Percentiles rank a stretch among this genome's conserved stretches.
phyloP scores from a whole-genome alignment of 2,888 invertebrate genomes.

The Philereme transversata region DNA sequence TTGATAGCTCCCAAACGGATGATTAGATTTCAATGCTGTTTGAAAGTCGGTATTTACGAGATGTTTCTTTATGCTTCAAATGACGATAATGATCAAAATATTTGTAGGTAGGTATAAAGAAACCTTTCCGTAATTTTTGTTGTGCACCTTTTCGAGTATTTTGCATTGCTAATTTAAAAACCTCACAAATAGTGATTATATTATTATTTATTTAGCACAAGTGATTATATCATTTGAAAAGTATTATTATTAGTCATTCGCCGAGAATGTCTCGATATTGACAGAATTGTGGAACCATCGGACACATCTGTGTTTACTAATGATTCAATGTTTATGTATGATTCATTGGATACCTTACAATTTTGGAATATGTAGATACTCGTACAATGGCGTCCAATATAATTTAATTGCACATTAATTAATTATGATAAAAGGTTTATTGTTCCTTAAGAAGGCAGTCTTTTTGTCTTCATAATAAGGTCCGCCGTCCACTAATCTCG shows the following conservation, averaged over 20 bases:
- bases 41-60: too few relatives aligned
- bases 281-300: constrained; percentile 39
- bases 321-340: constrained; percentile 58
- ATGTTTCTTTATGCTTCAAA: too few relatives aligned
- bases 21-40: too few relatives aligned
- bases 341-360: constrained; percentile 54
- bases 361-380: background rate
- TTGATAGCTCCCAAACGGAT: too few relatives aligned
- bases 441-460: constrained; percentile 15
- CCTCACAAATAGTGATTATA: constrained; percentile 45
- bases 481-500: background rate
- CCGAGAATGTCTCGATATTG: constrained; percentile 48
- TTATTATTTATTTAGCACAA: too few relatives aligned
- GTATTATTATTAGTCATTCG: constrained; percentile 48
- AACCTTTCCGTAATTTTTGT: too few relatives aligned
- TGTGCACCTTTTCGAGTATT: background rate
- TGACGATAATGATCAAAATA: too few relatives aligned
- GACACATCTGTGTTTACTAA: constrained; percentile 35
- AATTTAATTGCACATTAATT: constrained; percentile 29
- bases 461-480: background rate
- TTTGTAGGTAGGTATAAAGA: too few relatives aligned
- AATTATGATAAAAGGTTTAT: constrained; percentile 46
- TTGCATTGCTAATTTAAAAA: background rate
- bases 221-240: constrained; percentile 40
- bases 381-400: constrained; percentile 1